Evolutionary conservation across 2,888 invertebrate species (phyloP).

Genomic region (Erpobdella octoculata): DNA sequence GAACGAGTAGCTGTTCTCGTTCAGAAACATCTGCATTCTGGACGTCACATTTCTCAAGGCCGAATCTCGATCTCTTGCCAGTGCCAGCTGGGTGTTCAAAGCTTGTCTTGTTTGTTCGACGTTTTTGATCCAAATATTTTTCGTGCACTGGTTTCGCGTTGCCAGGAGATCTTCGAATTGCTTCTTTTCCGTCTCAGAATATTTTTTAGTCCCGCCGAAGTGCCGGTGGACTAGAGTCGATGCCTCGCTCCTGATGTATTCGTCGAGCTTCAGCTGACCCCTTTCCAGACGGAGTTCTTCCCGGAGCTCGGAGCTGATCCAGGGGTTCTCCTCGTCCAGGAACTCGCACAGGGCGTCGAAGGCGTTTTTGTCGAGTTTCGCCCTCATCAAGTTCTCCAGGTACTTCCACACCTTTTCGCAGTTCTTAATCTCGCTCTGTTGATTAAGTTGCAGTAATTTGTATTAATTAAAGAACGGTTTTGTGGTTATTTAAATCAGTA

Average conservation of each 20-base stretch:
- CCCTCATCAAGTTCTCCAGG: slow-evolving; percentile 31
- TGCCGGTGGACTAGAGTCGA: slow-evolving; percentile 29
- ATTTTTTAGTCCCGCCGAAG: slow-evolving; percentile 30
- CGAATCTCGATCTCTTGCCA: neutral
- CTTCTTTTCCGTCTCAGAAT: slow-evolving; percentile 33
- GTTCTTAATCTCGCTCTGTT: slow-evolving; percentile 31
- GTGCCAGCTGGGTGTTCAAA: slow-evolving; percentile 12
- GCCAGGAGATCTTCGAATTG: slow-evolving; percentile 33
- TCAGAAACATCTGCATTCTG: neutral
- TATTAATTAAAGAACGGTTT: neutral
- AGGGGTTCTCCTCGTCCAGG: slow-evolving; percentile 32
- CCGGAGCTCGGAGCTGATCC: slow-evolving; percentile 33
- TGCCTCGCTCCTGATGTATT: slow-evolving; percentile 31
- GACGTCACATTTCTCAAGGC: neutral
- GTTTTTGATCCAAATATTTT: slow-evolving; percentile 33
- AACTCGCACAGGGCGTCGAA: slow-evolving; percentile 31
- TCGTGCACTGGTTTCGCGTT: slow-evolving; percentile 31
- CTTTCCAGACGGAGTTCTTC: slow-evolving; percentile 32
- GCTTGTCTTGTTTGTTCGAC: slow-evolving; percentile 24
- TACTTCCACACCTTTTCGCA: slow-evolving; percentile 30
- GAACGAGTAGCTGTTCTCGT: neutral
- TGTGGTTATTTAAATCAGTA: too few species aligned
- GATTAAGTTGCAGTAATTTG: slow-evolving; percentile 2
- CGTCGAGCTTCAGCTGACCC: slow-evolving; percentile 31
- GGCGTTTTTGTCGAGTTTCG: slow-evolving; percentile 14